Percentiles rank a stretch among this genome's conserved stretches.
phyloP scores from a whole-genome alignment of 2,113 vertebrate species.

The Heptranchias perlo region DNA sequence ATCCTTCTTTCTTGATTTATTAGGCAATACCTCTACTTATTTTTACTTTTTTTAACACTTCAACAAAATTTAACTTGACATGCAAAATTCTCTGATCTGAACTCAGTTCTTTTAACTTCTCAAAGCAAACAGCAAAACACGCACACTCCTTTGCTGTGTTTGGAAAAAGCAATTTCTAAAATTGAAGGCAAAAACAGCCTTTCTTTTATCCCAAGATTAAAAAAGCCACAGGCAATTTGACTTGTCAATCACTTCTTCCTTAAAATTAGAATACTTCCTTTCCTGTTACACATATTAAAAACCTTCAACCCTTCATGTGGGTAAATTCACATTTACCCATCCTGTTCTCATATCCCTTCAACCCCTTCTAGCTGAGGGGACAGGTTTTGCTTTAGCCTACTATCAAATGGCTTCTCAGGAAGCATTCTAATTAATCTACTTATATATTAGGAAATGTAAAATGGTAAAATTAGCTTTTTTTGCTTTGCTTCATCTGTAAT shows the following conservation, averaged over 20 bases:
- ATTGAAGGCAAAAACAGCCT: neutral
- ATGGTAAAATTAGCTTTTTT: neutral
- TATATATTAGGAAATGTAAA: neutral
- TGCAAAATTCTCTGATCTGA: neutral
- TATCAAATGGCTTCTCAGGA: too few species aligned
- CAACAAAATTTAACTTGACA: neutral
- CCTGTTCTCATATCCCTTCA: neutral
- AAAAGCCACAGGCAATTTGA: neutral
- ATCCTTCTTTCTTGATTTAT: too few species aligned
- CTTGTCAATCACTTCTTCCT: neutral
- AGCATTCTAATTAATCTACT: neutral
- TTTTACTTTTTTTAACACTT: neutral
- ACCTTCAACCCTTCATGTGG: neutral
- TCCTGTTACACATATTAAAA: too few species aligned
- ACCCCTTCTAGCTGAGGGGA: neutral
- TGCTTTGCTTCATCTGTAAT: neutral
- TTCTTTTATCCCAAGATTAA: neutral
- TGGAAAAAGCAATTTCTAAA: neutral
- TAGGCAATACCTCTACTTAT: neutral
- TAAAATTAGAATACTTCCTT: neutral
- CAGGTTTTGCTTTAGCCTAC: too few species aligned
- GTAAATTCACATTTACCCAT: neutral
- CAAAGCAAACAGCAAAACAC: too few species aligned
- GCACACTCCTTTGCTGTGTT: too few species aligned
- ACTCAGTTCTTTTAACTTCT: neutral